Conservation (phyloP, 2,113 vertebrate genomes). For the Pomatorhinus ruficollis region DNA sequence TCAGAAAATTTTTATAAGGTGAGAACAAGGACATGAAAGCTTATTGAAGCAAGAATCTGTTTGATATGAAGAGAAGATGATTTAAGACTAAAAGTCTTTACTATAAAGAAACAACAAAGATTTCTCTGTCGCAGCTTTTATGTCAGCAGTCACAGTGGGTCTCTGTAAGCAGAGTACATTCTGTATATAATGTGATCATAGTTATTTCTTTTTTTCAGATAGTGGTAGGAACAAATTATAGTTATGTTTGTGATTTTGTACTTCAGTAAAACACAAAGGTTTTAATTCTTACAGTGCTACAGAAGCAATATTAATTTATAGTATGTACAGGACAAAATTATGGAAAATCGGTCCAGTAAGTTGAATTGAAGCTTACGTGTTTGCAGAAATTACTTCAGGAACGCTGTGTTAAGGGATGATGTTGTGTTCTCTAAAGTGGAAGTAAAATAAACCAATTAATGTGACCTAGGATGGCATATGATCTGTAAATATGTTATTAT, state of each 20-base stretch:
- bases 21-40: background rate
- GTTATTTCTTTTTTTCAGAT: background rate
- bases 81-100: background rate
- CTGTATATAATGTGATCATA: background rate
- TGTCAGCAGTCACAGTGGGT: background rate
- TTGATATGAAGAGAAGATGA: background rate
- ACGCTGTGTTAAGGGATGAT: background rate
- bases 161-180: background rate
- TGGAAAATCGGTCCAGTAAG: fast-evolving
- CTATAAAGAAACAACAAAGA: background rate
- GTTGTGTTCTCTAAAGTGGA: background rate
- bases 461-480: background rate
- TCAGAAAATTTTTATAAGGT: background rate
- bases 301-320: background rate
- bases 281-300: background rate
- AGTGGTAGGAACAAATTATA: background rate
- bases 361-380: background rate
- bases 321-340: background rate
- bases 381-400: background rate
- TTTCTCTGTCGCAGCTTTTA: background rate
- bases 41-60: background rate
- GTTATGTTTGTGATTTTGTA: background rate
- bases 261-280: background rate
- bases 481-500: background rate
- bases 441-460: background rate